These are phyloP conservation scores for Scopus umbretta DNA, from an alignment of 2,113 vertebrate genomes.

Conservation along the genomic window DNA sequence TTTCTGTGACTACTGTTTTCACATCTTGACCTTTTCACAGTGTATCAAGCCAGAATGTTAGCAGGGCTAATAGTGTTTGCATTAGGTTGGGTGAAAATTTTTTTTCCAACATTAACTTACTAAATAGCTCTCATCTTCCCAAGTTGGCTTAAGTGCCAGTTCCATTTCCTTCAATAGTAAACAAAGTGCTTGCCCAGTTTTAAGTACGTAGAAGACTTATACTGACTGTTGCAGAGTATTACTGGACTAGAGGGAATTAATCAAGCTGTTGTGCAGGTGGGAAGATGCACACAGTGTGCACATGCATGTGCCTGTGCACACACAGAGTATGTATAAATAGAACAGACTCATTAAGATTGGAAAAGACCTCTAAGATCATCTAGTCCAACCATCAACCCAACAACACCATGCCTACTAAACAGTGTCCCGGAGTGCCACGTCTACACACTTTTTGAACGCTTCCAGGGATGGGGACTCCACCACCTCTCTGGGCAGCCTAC, in stretches of 20 bases:
- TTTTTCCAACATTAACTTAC: background rate
- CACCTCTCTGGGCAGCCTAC: too few species aligned
- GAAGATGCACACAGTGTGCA: background rate
- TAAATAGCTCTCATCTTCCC: background rate
- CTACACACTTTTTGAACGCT: too few species aligned
- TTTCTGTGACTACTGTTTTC: background rate
- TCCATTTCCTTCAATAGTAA: background rate
- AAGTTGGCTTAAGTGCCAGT: background rate
- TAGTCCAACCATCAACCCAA: too few species aligned
- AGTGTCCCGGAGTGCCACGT: too few species aligned
- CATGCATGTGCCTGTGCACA: background rate
- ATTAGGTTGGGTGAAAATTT: background rate
- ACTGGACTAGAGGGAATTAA: background rate
- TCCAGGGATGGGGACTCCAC: too few species aligned
- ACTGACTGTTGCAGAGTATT: background rate
- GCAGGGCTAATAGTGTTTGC: background rate
- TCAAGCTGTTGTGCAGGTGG: background rate
- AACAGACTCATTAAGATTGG: too few species aligned
- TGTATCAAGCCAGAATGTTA: background rate
- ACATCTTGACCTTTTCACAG: background rate
- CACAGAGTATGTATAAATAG: background rate
- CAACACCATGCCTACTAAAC: too few species aligned
- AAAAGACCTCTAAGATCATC: too few species aligned
- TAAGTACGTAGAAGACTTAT: background rate
- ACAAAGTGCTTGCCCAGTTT: background rate